phyloP scores from a whole-genome alignment of 2,113 vertebrate species.

The Mesoclemmys tuberculata region DNA sequence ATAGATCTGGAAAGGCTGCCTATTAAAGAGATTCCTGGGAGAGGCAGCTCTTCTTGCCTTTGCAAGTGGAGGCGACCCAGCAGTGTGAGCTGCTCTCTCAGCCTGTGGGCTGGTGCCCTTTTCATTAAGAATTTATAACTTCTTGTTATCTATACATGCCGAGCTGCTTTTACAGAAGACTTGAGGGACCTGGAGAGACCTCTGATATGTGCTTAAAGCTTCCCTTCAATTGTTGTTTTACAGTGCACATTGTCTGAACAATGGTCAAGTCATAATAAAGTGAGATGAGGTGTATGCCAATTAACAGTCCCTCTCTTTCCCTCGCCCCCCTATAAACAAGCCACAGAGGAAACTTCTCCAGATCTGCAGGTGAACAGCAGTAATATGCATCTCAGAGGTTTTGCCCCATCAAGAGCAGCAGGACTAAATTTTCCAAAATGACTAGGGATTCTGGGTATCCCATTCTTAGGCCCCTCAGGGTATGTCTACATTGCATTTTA shows the following conservation, averaged over 20 bases:
- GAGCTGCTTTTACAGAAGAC: not conserved
- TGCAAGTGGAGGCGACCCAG: not conserved
- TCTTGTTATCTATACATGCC: not conserved
- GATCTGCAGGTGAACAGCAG: not conserved
- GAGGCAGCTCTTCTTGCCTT: not conserved
- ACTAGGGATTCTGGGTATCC: not conserved
- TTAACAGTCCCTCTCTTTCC: too few relatives aligned
- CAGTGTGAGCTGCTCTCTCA: not conserved
- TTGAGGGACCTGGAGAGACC: not conserved
- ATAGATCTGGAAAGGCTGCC: not conserved
- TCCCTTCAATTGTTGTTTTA: fast-evolving
- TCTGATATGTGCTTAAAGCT: not conserved
- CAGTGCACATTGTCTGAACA: not conserved
- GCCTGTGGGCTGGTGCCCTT: not conserved
- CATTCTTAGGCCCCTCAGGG: not conserved
- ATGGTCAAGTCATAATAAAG: fast-evolving
- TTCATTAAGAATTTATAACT: not conserved
- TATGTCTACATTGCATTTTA: not conserved
- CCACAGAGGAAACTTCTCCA: fast-evolving
- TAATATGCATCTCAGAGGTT: not conserved
- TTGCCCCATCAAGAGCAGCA: not conserved
- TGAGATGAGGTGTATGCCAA: fast-evolving
- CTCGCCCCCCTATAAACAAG: too few relatives aligned
- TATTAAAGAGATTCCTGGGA: not conserved
- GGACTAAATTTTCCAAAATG: not conserved